phyloP scores from a whole-genome alignment of 2,888 invertebrate species.

The Xiphydria camelus region DNA sequence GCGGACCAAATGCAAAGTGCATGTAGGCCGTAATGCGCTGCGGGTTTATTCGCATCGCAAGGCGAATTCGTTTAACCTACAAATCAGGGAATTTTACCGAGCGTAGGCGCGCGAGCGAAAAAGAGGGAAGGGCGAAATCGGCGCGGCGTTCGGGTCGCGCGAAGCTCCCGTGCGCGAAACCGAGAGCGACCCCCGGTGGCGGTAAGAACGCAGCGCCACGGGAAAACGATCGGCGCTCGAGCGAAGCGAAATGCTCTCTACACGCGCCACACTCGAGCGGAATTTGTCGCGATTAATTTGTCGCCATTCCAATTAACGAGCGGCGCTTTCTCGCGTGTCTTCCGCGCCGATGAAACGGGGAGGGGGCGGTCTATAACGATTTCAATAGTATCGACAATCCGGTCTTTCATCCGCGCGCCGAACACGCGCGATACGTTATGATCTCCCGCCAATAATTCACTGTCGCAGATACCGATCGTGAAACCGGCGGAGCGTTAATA shows the following conservation, averaged over 20 bases:
- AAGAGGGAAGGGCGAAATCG: no score
- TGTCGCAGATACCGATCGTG: constrained; percentile 38
- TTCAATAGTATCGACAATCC: constrained; percentile 22
- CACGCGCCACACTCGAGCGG: constrained; percentile 20
- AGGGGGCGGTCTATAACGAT: constrained; percentile 12
- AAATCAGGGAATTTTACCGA: constrained; percentile 29
- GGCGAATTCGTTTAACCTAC: constrained; percentile 31
- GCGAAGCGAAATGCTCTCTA: no score
- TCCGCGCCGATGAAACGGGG: constrained; percentile 2
- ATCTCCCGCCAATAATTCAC: constrained; percentile 35
- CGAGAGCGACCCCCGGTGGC: no score
- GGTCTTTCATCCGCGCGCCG: constrained; percentile 16
- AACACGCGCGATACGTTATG: constrained; percentile 6
- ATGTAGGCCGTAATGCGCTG: constrained; percentile 42
- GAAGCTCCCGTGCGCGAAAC: no score
- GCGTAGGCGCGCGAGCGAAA: no score
- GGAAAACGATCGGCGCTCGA: no score
- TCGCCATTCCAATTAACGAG: constrained; percentile 35
- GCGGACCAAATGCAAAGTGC: constrained; percentile 38
- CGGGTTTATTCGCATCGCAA: constrained; percentile 13
- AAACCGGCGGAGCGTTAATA: constrained; percentile 30
- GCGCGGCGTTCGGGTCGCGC: no score
- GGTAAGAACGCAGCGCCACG: no score
- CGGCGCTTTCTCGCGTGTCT: constrained; percentile 5
- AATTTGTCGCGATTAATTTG: constrained; percentile 36